These are phyloP conservation scores for Micrastur ruficollis DNA, from an alignment of 2,797 vertebrate species.

Conservation along the genomic window DNA sequence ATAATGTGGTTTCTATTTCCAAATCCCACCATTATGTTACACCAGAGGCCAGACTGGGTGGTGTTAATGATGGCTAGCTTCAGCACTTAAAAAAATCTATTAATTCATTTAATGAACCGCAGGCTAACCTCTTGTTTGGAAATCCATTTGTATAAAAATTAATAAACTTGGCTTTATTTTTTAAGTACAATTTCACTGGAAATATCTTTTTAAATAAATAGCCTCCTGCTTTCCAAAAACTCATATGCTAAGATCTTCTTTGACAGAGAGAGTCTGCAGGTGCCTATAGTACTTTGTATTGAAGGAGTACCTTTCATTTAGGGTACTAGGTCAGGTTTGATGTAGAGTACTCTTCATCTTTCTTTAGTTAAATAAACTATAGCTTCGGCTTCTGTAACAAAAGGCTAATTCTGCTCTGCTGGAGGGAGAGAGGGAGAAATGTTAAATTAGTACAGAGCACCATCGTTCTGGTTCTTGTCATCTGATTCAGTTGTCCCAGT, in stretches of 20 bases:
- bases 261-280: not conserved
- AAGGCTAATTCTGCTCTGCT: not conserved
- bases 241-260: not conserved
- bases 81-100: not conserved
- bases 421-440: not conserved
- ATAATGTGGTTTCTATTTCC: not conserved
- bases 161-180: not conserved
- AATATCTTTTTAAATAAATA: not conserved
- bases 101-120: not conserved
- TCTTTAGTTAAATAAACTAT: not conserved
- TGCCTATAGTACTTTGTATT: not conserved
- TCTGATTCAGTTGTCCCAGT: not conserved
- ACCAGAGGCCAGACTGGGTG: not conserved
- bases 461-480: not conserved
- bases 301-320: not conserved
- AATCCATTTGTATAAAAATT: not conserved
- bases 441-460: not conserved
- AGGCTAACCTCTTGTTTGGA: not conserved
- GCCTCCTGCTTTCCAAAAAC: not conserved
- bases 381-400: not conserved
- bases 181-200: not conserved
- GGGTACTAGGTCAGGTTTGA: not conserved
- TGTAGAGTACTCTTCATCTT: not conserved
- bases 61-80: not conserved
- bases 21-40: not conserved